phyloP scores from a whole-genome alignment of 2,797 vertebrate species.

The Hirundo rustica region DNA sequence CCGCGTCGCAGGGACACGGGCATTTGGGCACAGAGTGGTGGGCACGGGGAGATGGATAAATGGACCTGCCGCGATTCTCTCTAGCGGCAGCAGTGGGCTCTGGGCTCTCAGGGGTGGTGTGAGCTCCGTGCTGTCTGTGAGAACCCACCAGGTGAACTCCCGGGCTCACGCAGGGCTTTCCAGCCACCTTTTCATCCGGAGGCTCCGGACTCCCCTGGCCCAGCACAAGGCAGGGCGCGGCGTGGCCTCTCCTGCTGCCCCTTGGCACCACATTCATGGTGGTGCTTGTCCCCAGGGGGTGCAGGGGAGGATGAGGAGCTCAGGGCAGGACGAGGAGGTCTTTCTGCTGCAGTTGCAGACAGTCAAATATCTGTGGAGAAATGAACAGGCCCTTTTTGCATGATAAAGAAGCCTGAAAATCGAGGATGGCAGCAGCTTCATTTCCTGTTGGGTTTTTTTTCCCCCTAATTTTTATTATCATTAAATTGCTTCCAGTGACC shows the following conservation, averaged over 20 bases:
- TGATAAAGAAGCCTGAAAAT: slow-evolving; percentile 71
- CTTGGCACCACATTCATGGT: rapidly evolving
- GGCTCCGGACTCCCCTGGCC: background rate
- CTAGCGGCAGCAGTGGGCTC: rapidly evolving
- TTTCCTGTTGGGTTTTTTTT: slow-evolving; percentile 60
- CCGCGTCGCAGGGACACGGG: rapidly evolving
- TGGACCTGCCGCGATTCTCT: rapidly evolving
- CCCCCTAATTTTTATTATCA: slow-evolving; percentile 68
- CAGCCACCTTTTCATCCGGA: rapidly evolving
- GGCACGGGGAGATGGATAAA: background rate
- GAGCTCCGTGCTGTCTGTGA: rapidly evolving
- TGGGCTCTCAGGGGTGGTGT: rapidly evolving
- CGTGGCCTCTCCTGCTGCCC: background rate
- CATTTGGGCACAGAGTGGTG: rapidly evolving
- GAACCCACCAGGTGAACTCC: background rate
- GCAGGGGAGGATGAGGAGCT: background rate
- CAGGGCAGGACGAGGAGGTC: background rate
- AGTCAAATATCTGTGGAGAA: slow-evolving; percentile 31
- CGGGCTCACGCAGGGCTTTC: background rate
- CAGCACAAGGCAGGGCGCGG: background rate
- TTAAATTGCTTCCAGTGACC: slow-evolving; percentile 76
- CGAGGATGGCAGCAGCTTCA: slow-evolving; percentile 56
- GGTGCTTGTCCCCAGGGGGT: rapidly evolving
- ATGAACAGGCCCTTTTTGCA: slow-evolving; percentile 42
- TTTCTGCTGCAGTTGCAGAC: background rate